Evolutionary conservation across 2,797 vertebrate species (phyloP).

Genomic region (Cephalopachus bancanus): DNA sequence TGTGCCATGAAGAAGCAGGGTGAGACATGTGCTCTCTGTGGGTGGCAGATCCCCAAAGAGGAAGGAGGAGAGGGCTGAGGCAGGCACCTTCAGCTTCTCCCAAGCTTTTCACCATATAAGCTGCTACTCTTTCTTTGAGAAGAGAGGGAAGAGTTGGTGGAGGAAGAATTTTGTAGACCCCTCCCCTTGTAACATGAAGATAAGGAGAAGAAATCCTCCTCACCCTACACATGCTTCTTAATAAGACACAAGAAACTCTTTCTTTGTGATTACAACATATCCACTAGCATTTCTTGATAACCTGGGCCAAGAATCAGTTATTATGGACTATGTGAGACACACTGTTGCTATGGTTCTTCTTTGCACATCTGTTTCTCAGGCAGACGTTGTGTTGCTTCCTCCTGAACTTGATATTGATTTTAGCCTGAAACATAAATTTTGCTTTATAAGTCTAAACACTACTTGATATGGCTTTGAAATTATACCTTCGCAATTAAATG

Average conservation of each 20-base stretch:
- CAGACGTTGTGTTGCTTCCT: not conserved
- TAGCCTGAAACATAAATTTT: slow-evolving; percentile 43
- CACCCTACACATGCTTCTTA: not conserved
- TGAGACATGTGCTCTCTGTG: not conserved
- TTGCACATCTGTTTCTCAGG: not conserved
- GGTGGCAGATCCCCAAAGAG: not conserved
- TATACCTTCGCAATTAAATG: slow-evolving; percentile 16
- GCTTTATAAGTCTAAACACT: not conserved
- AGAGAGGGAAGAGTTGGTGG: not conserved
- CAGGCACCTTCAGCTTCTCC: not conserved
- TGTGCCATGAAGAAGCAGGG: not conserved
- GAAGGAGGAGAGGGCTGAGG: not conserved
- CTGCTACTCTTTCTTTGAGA: not conserved
- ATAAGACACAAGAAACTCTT: not conserved
- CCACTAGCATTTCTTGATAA: not conserved
- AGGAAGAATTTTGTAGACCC: not conserved
- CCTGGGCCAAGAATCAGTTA: not conserved
- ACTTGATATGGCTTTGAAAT: slow-evolving; percentile 55
- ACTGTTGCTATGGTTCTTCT: not conserved
- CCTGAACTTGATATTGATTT: slow-evolving; percentile 26
- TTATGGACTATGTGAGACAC: not conserved
- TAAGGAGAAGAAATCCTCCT: not conserved
- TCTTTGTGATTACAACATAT: not conserved
- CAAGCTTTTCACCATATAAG: not conserved
- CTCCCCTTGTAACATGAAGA: not conserved